A percentile compares a stretch with the other conserved stretches of the same genome.
Evolutionary conservation across 2,797 vertebrate species (phyloP).

Genomic region (Micrastur ruficollis): DNA sequence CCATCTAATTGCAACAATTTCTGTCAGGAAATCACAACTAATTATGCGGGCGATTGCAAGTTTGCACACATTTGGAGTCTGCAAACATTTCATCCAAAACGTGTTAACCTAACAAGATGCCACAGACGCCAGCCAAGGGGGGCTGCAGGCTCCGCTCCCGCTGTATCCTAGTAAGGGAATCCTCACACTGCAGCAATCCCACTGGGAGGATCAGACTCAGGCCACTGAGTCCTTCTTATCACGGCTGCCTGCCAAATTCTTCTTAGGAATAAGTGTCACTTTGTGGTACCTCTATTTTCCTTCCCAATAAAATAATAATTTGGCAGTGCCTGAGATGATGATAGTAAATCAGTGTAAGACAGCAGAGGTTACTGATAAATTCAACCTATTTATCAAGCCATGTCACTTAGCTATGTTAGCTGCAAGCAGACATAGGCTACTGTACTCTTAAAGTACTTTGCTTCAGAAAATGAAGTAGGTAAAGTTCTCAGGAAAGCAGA

Average conservation of each 20-base stretch:
- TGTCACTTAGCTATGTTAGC: constrained; percentile 24
- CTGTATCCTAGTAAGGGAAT: constrained; percentile 63
- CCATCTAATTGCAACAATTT: not conserved
- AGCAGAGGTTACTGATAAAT: constrained; percentile 57
- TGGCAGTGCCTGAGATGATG: constrained; percentile 66
- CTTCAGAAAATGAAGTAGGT: constrained; percentile 32
- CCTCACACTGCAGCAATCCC: constrained; percentile 62
- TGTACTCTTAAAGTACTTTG: constrained; percentile 17
- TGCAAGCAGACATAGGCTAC: constrained; percentile 18
- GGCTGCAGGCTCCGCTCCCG: not conserved
- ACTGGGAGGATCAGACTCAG: constrained; percentile 63
- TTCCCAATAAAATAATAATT: constrained; percentile 74
- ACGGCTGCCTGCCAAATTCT: constrained; percentile 64
- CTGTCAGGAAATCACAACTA: constrained; percentile 21
- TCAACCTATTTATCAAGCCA: constrained; percentile 68
- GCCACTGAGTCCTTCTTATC: constrained; percentile 61
- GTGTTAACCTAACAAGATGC: not conserved
- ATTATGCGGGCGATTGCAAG: accelerated
- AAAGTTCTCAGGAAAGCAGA: not conserved
- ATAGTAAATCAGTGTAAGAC: constrained; percentile 73
- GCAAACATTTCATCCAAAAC: not conserved
- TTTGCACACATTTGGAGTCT: not conserved
- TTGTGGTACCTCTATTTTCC: constrained; percentile 67
- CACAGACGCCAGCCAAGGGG: not conserved
- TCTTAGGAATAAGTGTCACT: constrained; percentile 69